These are phyloP conservation scores for Drosophila micromelanica DNA, from an alignment of 1,140 invertebrate species.

Conservation along the genomic window DNA sequence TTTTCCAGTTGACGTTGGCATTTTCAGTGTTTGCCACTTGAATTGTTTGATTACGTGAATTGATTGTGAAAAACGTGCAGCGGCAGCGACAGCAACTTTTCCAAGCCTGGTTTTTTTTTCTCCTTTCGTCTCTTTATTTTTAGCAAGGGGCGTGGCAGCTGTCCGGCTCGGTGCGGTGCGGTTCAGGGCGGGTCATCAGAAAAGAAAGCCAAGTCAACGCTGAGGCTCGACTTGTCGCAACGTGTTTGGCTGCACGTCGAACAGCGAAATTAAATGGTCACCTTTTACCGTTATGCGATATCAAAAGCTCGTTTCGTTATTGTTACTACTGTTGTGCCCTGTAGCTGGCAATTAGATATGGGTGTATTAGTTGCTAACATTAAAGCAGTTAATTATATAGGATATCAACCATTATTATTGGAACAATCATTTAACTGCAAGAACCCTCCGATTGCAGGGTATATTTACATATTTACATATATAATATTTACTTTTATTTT, in stretches of 20 bases:
- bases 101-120: slow-evolving; percentile 3
- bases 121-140: background rate
- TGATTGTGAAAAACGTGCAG: slow-evolving; percentile 82
- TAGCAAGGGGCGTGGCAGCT: slow-evolving; percentile 6
- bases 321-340: slow-evolving; percentile 3
- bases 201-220: slow-evolving; percentile 48
- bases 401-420: too few species aligned
- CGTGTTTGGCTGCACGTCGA: slow-evolving; percentile 55
- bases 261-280: slow-evolving; percentile 70
- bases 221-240: slow-evolving; percentile 38
- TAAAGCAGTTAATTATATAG: too few species aligned
- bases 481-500: too few species aligned
- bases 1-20: slow-evolving; percentile 83
- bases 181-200: slow-evolving; percentile 18
- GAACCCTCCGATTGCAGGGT: too few species aligned
- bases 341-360: background rate
- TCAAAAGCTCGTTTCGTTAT: slow-evolving; percentile 31
- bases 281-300: slow-evolving; percentile 58
- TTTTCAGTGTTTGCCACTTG: slow-evolving; percentile 84
- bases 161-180: background rate
- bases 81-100: slow-evolving; percentile 55
- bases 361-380: background rate
- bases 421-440: too few species aligned
- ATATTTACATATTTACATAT: too few species aligned
- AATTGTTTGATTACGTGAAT: slow-evolving; percentile 84